These are phyloP conservation scores for Drosophila planitibia DNA, from an alignment of 2,888 invertebrate species.

Conservation along the genomic window DNA sequence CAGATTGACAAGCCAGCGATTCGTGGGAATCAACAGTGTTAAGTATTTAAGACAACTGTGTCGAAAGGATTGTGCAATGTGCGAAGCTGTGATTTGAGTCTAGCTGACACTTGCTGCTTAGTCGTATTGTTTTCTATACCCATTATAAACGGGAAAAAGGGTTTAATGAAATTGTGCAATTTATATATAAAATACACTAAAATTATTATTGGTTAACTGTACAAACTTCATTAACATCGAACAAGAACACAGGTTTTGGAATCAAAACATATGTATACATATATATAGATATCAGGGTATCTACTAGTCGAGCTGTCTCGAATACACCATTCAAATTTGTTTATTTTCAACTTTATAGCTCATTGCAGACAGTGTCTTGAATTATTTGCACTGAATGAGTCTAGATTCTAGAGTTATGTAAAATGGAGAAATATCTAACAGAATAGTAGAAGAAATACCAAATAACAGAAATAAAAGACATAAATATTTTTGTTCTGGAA, in stretches of 20 bases:
- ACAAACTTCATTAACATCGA: neutral
- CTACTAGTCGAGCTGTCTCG: neutral
- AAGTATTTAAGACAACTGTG: slow-evolving; percentile 12
- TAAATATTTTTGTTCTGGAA: neutral
- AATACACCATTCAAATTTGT: too few species aligned
- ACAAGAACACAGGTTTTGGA: neutral
- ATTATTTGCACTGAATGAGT: neutral
- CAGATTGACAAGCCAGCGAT: neutral
- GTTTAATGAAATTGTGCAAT: too few species aligned
- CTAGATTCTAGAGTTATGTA: neutral
- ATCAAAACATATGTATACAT: neutral
- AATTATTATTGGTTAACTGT: neutral
- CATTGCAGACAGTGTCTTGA: neutral
- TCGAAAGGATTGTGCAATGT: slow-evolving; percentile 5
- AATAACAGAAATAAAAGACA: neutral
- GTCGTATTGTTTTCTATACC: neutral
- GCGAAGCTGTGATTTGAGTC: neutral
- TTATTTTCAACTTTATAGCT: neutral
- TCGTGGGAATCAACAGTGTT: slow-evolving; percentile 13
- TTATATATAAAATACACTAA: neutral
- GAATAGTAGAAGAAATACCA: neutral
- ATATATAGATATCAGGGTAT: neutral
- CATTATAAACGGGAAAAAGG: neutral
- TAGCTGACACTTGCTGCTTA: neutral
- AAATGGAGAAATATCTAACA: too few species aligned